Conservation (phyloP, 2,888 invertebrate genomes). For the Melanostoma scalare region DNA sequence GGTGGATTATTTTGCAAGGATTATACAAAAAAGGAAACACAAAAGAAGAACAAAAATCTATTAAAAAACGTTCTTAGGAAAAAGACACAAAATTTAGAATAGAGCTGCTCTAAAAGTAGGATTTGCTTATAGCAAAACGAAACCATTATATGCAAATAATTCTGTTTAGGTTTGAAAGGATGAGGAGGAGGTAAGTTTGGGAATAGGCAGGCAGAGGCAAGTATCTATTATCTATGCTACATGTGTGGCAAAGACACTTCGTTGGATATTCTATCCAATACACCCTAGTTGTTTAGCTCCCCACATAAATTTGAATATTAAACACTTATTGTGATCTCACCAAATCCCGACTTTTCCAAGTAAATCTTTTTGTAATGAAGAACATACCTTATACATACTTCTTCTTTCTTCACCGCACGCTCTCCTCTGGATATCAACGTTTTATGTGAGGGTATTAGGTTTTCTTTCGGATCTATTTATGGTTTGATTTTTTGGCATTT, state of each 20-base stretch:
- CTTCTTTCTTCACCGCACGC: neutral
- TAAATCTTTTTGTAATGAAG: constrained; percentile 38
- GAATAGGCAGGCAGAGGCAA: neutral
- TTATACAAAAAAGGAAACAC: constrained; percentile 5
- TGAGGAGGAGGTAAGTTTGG: neutral
- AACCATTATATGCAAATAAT: constrained; percentile 39
- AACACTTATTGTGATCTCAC: constrained; percentile 39
- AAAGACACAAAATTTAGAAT: neutral
- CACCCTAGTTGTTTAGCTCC: constrained; percentile 3
- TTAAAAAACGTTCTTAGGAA: neutral
- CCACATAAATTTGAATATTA: constrained; percentile 40
- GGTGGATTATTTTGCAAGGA: constrained; percentile 47
- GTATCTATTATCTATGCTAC: neutral
- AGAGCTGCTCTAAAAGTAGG: constrained; percentile 11
- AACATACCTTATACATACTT: neutral
- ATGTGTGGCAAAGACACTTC: constrained; percentile 2
- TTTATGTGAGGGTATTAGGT: constrained; percentile 6
- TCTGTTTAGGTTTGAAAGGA: constrained; percentile 8
- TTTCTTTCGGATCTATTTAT: constrained; percentile 27
- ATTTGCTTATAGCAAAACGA: constrained; percentile 33
- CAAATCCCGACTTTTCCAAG: constrained; percentile 27
- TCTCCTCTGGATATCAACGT: neutral
- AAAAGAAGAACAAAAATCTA: constrained; percentile 6
- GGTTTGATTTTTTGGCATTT: constrained; percentile 33
- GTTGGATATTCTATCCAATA: neutral